Conservation (phyloP, 2,113 vertebrate genomes). For the Pampusana beccarii region DNA sequence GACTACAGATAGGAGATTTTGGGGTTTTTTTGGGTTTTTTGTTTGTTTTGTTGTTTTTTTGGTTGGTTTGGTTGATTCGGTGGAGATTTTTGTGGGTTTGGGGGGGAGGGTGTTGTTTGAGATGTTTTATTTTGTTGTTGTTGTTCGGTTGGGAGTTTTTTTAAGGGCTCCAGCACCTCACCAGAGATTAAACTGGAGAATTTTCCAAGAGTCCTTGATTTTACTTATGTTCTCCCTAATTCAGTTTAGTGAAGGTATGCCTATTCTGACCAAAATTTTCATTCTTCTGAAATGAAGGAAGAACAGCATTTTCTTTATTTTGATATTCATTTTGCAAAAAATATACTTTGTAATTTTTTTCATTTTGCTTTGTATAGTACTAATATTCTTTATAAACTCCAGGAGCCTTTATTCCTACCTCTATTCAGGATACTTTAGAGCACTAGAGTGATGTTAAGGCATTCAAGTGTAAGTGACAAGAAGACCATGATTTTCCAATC, state of each 20-base stretch:
- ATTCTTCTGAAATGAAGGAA: background rate
- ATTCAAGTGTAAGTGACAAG: background rate
- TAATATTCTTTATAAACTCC: background rate
- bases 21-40: background rate
- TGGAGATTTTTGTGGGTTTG: too few species aligned
- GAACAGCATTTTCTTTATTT: background rate
- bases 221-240: background rate
- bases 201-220: background rate
- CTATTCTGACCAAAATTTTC: background rate
- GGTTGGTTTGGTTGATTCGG: too few species aligned
- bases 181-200: background rate
- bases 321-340: background rate
- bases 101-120: too few species aligned
- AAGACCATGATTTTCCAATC: background rate
- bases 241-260: background rate
- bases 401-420: background rate
- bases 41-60: too few species aligned
- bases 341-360: background rate
- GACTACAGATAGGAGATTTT: background rate
- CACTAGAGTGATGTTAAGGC: background rate
- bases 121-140: too few species aligned
- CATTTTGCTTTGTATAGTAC: background rate
- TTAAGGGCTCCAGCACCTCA: background rate
- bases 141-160: background rate
- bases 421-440: background rate